Percentiles rank a stretch among this genome's conserved stretches.
Evolutionary conservation across 1,140 invertebrate genomes (phyloP).

Genomic region (Trichoplusia ni): DNA sequence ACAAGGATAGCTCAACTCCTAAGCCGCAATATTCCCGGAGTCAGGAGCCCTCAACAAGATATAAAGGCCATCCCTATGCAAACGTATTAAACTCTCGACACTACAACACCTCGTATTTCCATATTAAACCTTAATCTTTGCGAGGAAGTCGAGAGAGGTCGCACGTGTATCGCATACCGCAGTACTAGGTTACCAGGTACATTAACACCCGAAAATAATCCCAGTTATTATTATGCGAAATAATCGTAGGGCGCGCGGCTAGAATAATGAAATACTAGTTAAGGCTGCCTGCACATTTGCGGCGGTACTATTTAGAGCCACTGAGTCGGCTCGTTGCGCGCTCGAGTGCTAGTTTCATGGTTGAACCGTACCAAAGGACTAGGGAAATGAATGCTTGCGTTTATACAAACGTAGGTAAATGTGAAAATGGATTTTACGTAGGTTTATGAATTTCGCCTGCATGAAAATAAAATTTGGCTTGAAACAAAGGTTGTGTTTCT

Average conservation of each 20-base stretch:
- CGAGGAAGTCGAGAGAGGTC: neutral
- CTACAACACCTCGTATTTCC: neutral
- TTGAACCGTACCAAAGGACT: too few species aligned
- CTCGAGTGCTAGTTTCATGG: too few species aligned
- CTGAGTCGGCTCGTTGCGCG: too few species aligned
- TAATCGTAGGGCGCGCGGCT: conserved; percentile 1
- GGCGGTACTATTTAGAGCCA: too few species aligned
- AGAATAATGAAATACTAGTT: conserved; percentile 4
- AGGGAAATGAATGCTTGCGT: too few species aligned
- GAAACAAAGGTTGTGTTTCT: too few species aligned
- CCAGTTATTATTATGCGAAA: conserved; percentile 13
- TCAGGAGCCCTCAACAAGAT: neutral
- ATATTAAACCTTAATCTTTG: conserved; percentile 4
- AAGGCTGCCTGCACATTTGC: neutral
- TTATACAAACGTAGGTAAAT: too few species aligned
- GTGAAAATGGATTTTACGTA: too few species aligned
- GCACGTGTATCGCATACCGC: conserved; percentile 11
- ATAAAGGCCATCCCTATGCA: conserved; percentile 6
- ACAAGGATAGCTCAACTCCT: too few species aligned
- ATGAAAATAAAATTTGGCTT: too few species aligned
- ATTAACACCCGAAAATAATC: conserved; percentile 14
- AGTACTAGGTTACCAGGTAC: conserved; percentile 2
- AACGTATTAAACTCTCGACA: neutral
- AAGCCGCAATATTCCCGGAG: too few species aligned
- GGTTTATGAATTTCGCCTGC: too few species aligned